A percentile compares a stretch with the other conserved stretches of the same genome.
phyloP scores from a whole-genome alignment of 2,888 invertebrate species.

The Axea sp. region DNA sequence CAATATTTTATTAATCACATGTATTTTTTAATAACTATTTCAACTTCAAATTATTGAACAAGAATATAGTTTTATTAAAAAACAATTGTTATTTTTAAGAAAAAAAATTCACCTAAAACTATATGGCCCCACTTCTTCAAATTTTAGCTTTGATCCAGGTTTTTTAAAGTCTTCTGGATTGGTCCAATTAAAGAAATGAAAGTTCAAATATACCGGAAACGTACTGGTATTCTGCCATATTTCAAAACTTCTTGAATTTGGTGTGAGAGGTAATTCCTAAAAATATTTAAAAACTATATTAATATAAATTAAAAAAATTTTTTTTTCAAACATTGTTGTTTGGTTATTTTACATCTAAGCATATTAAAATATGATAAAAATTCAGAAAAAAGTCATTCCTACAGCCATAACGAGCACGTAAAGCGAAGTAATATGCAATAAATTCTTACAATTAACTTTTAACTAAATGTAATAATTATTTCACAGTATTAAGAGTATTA shows the following conservation, averaged over 20 bases:
- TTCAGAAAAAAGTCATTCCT: no score
- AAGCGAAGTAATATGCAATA: no score
- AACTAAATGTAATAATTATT: no score
- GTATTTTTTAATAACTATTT: no score
- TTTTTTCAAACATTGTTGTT: not conserved
- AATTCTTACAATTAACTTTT: no score
- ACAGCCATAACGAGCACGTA: no score
- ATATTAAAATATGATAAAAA: no score
- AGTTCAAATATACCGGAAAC: conserved; percentile 83
- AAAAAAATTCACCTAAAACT: conserved; percentile 75
- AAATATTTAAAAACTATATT: not conserved
- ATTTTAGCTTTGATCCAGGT: conserved; percentile 82
- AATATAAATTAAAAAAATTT: no score
- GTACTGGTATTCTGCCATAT: conserved; percentile 85
- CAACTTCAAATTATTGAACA: no score
- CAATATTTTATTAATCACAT: no score
- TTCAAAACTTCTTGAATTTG: conserved; percentile 83
- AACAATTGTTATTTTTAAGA: not conserved
- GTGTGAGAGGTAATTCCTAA: conserved; percentile 84
- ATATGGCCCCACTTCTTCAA: conserved; percentile 79
- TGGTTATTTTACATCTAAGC: no score
- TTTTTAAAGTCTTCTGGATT: conserved; percentile 83
- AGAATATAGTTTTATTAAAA: not conserved
- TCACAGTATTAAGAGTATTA: no score
- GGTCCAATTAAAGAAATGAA: conserved; percentile 90